Evolutionary conservation across 2,113 vertebrate genomes (phyloP).

Genomic region (Chamaetylas fuelleborni): DNA sequence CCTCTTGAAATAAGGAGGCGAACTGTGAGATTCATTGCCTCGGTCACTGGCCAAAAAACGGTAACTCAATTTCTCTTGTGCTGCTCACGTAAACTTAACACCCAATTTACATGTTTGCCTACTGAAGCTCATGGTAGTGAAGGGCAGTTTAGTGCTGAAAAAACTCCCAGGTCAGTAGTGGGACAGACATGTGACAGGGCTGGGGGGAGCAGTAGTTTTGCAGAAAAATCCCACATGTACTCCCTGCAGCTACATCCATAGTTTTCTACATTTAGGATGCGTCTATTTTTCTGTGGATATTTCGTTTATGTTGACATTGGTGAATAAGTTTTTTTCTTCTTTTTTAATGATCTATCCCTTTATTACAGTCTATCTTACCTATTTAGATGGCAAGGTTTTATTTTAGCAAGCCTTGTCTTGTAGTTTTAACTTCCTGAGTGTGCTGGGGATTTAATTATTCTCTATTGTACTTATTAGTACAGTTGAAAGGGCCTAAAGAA

Average conservation of each 20-base stretch:
- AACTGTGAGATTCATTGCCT: neutral
- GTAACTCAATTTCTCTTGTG: neutral
- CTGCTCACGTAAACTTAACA: neutral
- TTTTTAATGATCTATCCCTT: neutral
- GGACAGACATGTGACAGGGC: neutral
- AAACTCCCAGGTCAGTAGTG: neutral
- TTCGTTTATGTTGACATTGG: neutral
- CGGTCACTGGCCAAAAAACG: neutral
- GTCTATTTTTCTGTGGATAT: neutral
- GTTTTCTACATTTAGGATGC: neutral
- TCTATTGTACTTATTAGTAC: neutral
- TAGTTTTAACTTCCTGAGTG: neutral
- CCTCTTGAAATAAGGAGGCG: neutral
- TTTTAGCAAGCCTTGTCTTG: neutral
- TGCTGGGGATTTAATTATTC: neutral
- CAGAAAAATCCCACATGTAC: rapidly evolving
- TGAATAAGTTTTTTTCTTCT: neutral
- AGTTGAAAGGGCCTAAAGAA: neutral
- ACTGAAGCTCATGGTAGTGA: neutral
- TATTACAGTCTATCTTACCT: neutral
- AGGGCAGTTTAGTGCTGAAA: neutral
- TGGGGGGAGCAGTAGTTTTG: neutral
- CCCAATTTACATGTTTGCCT: neutral
- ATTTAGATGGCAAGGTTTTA: neutral
- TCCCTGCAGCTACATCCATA: neutral